Evolutionary conservation across 2,797 vertebrate species (phyloP).

Genomic region (Naso thynnoides): DNA sequence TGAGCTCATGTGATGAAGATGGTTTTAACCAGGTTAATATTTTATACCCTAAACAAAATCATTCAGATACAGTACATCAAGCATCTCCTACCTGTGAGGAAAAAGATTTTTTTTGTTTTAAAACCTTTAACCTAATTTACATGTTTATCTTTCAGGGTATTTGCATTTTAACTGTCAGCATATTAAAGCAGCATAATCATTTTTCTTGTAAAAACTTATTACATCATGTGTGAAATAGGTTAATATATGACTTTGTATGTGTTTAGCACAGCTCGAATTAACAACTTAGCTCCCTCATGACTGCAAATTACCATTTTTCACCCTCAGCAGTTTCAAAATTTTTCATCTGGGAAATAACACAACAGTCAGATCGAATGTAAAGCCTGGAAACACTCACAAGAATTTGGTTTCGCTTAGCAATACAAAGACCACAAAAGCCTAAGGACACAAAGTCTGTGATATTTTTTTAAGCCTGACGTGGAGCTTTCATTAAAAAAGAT

Average conservation of each 20-base stretch:
- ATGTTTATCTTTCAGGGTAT: not conserved
- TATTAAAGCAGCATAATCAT: not conserved
- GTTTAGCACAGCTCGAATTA: not conserved
- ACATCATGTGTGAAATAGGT: slow-evolving; percentile 3
- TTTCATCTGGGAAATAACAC: not conserved
- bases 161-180: not conserved
- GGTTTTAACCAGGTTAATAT: too few relatives aligned
- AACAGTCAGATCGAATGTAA: not conserved
- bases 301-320: not conserved
- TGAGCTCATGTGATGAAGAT: too few relatives aligned
- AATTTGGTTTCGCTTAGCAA: not conserved
- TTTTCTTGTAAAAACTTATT: slow-evolving; percentile 1
- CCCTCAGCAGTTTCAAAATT: not conserved
- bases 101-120: not conserved
- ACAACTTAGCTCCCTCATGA: not conserved
- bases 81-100: not conserved
- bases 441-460: slow-evolving; percentile 4
- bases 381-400: not conserved
- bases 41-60: too few relatives aligned
- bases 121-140: not conserved
- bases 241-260: not conserved
- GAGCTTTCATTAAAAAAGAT: slow-evolving; percentile 53
- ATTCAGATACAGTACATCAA: not conserved
- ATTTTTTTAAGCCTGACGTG: slow-evolving; percentile 23
- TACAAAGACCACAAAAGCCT: slow-evolving; percentile 1